Conservation (phyloP, 2,888 invertebrate species). For the Rhagium mordax region DNA sequence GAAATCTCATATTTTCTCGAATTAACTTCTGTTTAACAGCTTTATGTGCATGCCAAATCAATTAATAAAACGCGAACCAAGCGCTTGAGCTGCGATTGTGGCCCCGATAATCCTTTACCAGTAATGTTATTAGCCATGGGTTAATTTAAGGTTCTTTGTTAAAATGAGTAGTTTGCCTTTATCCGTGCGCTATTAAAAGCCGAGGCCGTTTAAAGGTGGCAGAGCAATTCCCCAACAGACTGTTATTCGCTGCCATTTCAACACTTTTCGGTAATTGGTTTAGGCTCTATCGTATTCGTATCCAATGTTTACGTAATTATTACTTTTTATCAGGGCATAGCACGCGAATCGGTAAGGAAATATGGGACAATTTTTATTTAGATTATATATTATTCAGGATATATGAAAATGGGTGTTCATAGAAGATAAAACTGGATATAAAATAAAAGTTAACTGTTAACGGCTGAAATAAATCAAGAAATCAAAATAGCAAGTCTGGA, state of each 20-base stretch:
- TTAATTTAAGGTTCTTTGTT: conserved; percentile 8
- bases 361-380: not conserved
- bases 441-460: too few relatives aligned
- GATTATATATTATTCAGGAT: not conserved
- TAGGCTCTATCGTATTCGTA: not conserved
- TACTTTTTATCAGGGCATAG: not conserved
- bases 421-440: not conserved
- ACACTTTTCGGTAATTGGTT: conserved; percentile 5
- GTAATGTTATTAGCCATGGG: conserved; percentile 3
- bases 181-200: conserved; percentile 3
- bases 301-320: conserved; percentile 3
- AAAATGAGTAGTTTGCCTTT: conserved; percentile 8
- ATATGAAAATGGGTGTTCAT: not conserved
- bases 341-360: not conserved
- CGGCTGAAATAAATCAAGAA: too few relatives aligned
- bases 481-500: too few relatives aligned
- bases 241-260: not conserved
- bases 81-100: not conserved
- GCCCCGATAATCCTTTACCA: not conserved
- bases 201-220: not conserved
- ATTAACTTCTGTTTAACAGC: not conserved
- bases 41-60: not conserved
- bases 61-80: not conserved
- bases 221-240: not conserved
- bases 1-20: not conserved